These are phyloP conservation scores for Phalera bucephala DNA, from an alignment of 2,888 invertebrate genomes.

Conservation along the genomic window DNA sequence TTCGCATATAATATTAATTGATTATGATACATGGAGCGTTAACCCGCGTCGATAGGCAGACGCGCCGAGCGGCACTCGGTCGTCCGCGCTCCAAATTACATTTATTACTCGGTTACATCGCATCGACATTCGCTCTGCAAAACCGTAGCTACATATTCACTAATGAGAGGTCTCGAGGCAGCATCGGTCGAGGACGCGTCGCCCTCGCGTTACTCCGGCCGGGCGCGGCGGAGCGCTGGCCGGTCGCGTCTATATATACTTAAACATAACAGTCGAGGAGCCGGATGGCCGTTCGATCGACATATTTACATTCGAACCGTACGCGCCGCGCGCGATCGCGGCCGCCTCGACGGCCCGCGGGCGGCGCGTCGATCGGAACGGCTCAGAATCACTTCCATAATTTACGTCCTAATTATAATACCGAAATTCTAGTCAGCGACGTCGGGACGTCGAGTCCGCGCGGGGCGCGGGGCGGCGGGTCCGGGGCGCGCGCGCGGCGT, in stretches of 20 bases:
- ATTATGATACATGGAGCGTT: conserved; percentile 80
- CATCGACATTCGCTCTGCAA: conserved; percentile 71
- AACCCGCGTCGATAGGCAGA: conserved; percentile 55
- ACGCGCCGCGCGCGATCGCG: conserved; percentile 48
- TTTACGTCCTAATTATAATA: conserved; percentile 78
- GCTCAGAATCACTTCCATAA: conserved; percentile 77
- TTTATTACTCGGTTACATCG: conserved; percentile 76
- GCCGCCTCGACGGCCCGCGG: conserved; percentile 29
- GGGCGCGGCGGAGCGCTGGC: conserved; percentile 58
- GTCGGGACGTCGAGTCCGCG: conserved; percentile 10
- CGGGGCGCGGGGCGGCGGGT: neutral
- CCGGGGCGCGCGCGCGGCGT: conserved; percentile 20
- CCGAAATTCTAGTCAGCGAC: conserved; percentile 62
- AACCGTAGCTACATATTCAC: conserved; percentile 79
- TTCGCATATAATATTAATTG: conserved; percentile 82
- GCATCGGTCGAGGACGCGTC: conserved; percentile 63
- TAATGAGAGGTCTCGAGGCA: conserved; percentile 79
- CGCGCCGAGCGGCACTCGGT: conserved; percentile 49
- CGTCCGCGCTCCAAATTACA: conserved; percentile 69
- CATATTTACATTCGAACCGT: conserved; percentile 74
- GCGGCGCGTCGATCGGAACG: conserved; percentile 53
- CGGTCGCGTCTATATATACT: conserved; percentile 70
- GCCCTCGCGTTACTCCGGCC: conserved; percentile 53
- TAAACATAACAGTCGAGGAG: conserved; percentile 78
- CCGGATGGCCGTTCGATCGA: conserved; percentile 68